phyloP scores from a whole-genome alignment of 2,888 invertebrate genomes.

The Rhagonycha lutea region DNA sequence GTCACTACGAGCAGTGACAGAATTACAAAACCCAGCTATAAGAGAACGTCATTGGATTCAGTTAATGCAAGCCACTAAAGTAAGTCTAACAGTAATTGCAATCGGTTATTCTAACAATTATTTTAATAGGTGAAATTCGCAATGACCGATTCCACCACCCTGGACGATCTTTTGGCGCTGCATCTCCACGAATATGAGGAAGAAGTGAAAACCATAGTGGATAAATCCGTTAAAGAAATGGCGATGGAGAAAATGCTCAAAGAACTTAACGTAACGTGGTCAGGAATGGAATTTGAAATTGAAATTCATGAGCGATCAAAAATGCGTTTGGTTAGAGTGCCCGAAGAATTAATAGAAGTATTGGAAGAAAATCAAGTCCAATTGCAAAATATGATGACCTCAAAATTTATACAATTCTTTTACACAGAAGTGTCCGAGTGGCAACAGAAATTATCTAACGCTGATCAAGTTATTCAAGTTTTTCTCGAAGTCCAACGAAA shows the following conservation, averaged over 20 bases:
- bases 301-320: conserved; percentile 82
- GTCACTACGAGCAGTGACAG: conserved; percentile 88
- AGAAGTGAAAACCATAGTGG: conserved; percentile 92
- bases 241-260: conserved; percentile 93
- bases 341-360: conserved; percentile 87
- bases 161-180: conserved; percentile 84
- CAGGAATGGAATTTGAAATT: conserved; percentile 78
- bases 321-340: conserved; percentile 74
- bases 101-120: not conserved
- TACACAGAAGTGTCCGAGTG: conserved; percentile 82
- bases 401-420: conserved; percentile 89
- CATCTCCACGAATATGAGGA: conserved; percentile 93
- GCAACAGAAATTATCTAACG: conserved; percentile 86
- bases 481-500: conserved; percentile 87
- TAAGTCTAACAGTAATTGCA: conserved; percentile 43
- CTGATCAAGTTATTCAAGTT: conserved; percentile 80
- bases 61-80: conserved; percentile 90
- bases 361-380: conserved; percentile 95
- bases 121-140: conserved; percentile 70
- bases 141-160: conserved; percentile 83
- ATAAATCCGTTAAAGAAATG: conserved; percentile 94
- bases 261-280: conserved; percentile 84
- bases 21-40: conserved; percentile 93
- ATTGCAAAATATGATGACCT: conserved; percentile 93
- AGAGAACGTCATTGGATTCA: conserved; percentile 93